These are phyloP conservation scores for Brotula barbata DNA, from an alignment of 2,797 vertebrate genomes.

Conservation along the genomic window DNA sequence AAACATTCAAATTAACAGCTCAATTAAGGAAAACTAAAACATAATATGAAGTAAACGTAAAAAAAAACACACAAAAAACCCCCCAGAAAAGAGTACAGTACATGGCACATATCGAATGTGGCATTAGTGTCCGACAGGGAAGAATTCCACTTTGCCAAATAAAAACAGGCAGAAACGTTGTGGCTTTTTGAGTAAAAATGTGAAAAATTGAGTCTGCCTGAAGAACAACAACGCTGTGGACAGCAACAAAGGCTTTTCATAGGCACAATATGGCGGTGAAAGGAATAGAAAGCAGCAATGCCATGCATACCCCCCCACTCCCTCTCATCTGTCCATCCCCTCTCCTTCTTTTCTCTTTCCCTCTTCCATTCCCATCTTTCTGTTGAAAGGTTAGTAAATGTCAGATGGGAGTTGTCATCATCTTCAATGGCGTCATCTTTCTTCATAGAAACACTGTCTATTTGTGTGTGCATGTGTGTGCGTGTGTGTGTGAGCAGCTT, in stretches of 20 bases:
- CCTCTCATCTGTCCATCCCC: slow-evolving; percentile 67
- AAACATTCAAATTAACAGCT: too few relatives aligned
- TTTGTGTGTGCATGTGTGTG: slow-evolving; percentile 16
- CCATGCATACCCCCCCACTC: slow-evolving; percentile 41
- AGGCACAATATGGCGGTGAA: slow-evolving; percentile 46
- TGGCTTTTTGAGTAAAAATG: slow-evolving; percentile 14
- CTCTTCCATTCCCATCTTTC: slow-evolving; percentile 74
- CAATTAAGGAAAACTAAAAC: too few relatives aligned
- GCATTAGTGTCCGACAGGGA: too few relatives aligned
- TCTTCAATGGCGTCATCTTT: slow-evolving; percentile 80
- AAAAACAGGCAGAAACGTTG: neutral
- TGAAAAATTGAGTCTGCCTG: neutral
- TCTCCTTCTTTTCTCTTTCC: slow-evolving; percentile 54
- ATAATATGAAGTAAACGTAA: too few relatives aligned
- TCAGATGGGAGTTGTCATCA: slow-evolving; percentile 84
- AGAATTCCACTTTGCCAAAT: slow-evolving; percentile 28
- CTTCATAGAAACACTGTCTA: slow-evolving; percentile 69
- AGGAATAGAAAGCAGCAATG: slow-evolving; percentile 69
- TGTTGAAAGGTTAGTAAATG: slow-evolving; percentile 87
- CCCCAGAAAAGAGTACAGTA: too few relatives aligned
- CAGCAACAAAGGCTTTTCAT: slow-evolving; percentile 60
- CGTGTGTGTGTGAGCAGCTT: slow-evolving; percentile 40
- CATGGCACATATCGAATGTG: too few relatives aligned
- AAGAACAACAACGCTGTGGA: slow-evolving; percentile 32
- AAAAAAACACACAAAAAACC: too few relatives aligned